These are phyloP conservation scores for Tiliacea citrago DNA, from an alignment of 2,888 invertebrate genomes.

Conservation along the genomic window DNA sequence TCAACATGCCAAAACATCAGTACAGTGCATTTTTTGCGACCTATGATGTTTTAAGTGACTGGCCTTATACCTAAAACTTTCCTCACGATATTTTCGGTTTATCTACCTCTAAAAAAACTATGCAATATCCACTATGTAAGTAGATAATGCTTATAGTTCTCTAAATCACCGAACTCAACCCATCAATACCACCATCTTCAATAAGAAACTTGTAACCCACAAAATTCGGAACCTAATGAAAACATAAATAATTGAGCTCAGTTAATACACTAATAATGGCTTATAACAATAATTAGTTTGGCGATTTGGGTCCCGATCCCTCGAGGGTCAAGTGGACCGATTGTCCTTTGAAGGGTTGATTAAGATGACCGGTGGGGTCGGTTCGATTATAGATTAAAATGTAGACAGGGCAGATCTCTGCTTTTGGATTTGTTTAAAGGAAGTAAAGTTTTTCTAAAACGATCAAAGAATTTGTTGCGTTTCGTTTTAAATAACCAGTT, in stretches of 20 bases:
- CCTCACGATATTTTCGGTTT: too few relatives aligned
- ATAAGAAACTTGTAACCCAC: slow-evolving; percentile 47
- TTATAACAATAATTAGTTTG: slow-evolving; percentile 88
- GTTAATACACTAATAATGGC: slow-evolving; percentile 84
- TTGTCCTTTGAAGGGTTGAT: slow-evolving; percentile 90
- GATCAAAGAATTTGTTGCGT: too few relatives aligned
- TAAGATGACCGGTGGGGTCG: slow-evolving; percentile 86
- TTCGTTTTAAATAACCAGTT: too few relatives aligned
- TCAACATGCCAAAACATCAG: too few relatives aligned
- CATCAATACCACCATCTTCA: slow-evolving; percentile 21
- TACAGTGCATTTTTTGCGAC: too few relatives aligned
- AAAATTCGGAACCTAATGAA: slow-evolving; percentile 68
- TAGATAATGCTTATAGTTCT: background rate
- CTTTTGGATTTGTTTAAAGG: background rate
- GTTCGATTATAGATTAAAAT: slow-evolving; percentile 64
- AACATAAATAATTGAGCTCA: slow-evolving; percentile 82
- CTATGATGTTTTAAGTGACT: too few relatives aligned
- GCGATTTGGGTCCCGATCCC: slow-evolving; percentile 76
- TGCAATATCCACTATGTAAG: background rate
- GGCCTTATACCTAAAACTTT: too few relatives aligned
- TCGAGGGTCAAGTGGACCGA: slow-evolving; percentile 84
- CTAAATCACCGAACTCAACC: slow-evolving; percentile 9
- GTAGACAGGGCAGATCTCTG: slow-evolving; percentile 26
- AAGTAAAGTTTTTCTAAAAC: background rate
- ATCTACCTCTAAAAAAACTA: background rate